phyloP scores from a whole-genome alignment of 2,113 vertebrate genomes.

The Xiphophorus couchianus region DNA sequence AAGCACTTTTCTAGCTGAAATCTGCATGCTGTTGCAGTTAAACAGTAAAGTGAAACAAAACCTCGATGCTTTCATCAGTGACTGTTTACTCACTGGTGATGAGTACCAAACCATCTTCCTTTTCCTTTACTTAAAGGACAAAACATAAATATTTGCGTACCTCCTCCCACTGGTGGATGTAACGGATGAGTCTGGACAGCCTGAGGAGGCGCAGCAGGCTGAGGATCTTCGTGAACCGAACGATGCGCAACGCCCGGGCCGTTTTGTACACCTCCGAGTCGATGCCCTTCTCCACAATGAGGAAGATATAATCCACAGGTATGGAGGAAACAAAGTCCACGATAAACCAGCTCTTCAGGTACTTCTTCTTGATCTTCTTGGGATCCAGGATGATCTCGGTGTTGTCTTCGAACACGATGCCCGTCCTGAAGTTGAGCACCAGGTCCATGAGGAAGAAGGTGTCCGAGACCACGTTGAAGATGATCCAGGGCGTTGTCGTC shows the following conservation, averaged over 20 bases:
- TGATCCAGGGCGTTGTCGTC: constrained; percentile 96
- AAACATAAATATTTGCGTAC: constrained; percentile 64
- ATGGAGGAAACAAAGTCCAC: constrained; percentile 99
- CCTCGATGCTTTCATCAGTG: neutral
- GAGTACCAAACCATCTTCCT: neutral
- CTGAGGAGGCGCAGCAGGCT: constrained; percentile 90
- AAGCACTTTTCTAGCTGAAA: neutral
- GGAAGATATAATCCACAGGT: constrained; percentile 99
- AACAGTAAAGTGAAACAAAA: neutral
- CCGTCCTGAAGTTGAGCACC: constrained; percentile 97
- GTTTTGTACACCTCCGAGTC: constrained; percentile 99
- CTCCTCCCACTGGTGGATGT: constrained; percentile 98
- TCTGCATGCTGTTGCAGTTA: neutral
- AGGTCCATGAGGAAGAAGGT: constrained; percentile 98
- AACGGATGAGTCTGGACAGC: constrained; percentile 93
- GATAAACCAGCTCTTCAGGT: constrained; percentile 97
- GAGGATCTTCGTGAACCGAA: constrained; percentile 97
- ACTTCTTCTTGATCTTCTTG: constrained; percentile 93
- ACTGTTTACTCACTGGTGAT: neutral
- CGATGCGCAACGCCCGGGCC: constrained; percentile 91
- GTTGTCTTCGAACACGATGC: constrained; percentile 98
- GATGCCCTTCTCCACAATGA: constrained; percentile 97
- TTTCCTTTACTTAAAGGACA: neutral
- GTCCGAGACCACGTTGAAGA: constrained; percentile 98
- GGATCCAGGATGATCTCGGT: constrained; percentile 98